Percentiles rank a stretch among this genome's conserved stretches.
These are phyloP conservation scores for Xiphophorus birchmanni DNA, from an alignment of 2,797 vertebrate species.

Conservation along the genomic window DNA sequence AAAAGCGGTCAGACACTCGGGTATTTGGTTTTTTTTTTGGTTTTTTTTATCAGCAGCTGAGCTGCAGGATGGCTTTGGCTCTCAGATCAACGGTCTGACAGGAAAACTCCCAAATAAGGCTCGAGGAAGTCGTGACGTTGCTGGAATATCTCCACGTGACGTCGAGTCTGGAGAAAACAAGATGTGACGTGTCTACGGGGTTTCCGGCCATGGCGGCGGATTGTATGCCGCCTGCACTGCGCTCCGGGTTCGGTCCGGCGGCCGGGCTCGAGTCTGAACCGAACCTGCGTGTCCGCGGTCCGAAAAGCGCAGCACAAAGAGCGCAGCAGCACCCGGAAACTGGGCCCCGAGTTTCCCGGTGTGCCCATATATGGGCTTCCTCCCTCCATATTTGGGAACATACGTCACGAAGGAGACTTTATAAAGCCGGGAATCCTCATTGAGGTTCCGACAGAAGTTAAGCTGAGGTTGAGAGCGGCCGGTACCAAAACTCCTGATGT, in stretches of 20 bases:
- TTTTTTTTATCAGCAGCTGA: neutral
- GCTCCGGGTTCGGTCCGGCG: neutral
- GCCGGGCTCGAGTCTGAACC: neutral
- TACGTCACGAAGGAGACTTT: slow-evolving; percentile 90
- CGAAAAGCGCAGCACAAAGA: neutral
- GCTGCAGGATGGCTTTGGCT: slow-evolving; percentile 6
- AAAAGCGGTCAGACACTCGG: neutral
- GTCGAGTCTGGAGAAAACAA: slow-evolving; percentile 48
- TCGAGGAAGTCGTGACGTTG: slow-evolving; percentile 55
- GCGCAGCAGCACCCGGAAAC: neutral
- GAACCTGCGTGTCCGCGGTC: slow-evolving; percentile 67
- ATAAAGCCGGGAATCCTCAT: slow-evolving; percentile 80
- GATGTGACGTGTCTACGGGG: slow-evolving; percentile 66
- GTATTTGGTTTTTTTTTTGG: neutral
- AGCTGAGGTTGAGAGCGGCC: slow-evolving; percentile 45
- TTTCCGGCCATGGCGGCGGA: slow-evolving; percentile 77
- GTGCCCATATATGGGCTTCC: slow-evolving; percentile 94
- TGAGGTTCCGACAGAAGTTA: slow-evolving; percentile 57
- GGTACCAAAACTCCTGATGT: slow-evolving; percentile 21
- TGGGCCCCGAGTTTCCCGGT: slow-evolving; percentile 63
- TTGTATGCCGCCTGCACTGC: neutral
- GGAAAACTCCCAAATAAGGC: slow-evolving; percentile 68
- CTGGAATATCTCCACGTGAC: slow-evolving; percentile 37
- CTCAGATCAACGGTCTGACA: slow-evolving; percentile 32
- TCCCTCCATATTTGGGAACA: slow-evolving; percentile 88